Base-by-base conservation (phyloP, 2,797 vertebrate genomes). In the Enteromius thamalakanensis region DNA sequence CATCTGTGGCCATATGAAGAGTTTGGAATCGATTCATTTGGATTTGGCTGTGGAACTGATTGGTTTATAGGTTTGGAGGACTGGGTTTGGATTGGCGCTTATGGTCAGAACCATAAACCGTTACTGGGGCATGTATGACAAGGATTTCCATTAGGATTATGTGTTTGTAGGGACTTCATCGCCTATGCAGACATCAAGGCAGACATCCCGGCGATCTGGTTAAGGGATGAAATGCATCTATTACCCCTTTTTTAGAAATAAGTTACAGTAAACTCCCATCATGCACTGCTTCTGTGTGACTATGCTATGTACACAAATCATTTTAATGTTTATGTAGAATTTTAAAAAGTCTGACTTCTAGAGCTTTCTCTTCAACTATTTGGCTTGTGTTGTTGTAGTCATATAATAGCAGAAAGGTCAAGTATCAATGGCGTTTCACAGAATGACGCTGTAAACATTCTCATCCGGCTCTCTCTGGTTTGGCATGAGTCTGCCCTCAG, bases 41-140 rank as follows among this genome's bases (percentile, higher is more conserved):
- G 89, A 91, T 93, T 92, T 89, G 83, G 74, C 86, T 51, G 87
- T 90, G 91, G 91, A 93, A 93, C 90, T 85, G 89, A 92, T 91
- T 88, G 91, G 90, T 90, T 92, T 92, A 92, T 40, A 58, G 81
- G 78, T 84, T 85, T 79, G 82, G 40, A 84, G 65, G 70, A 85
- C 83, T 80, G 81, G 74, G 79, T 81, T 42, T 82, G 88, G 88
- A 87, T 91, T 86, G 87, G 86, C 71, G 80, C 86, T 86, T 75
- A 84, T 88, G 90, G 87, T 89, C 89, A 85, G 83, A 76, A 81
- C 83, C 88, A 80, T 92, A 90, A 91, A 90, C 88, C 88, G 80
- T 90, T 88, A 89, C 85, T 76, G 79, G 83, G 84, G 86, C 86
- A 85, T 87, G 85, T 88, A 87, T 84, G 85, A 91, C 90, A 87